These are phyloP conservation scores for Coleophora flavipennella DNA, from an alignment of 2,888 invertebrate genomes.

Conservation along the genomic window DNA sequence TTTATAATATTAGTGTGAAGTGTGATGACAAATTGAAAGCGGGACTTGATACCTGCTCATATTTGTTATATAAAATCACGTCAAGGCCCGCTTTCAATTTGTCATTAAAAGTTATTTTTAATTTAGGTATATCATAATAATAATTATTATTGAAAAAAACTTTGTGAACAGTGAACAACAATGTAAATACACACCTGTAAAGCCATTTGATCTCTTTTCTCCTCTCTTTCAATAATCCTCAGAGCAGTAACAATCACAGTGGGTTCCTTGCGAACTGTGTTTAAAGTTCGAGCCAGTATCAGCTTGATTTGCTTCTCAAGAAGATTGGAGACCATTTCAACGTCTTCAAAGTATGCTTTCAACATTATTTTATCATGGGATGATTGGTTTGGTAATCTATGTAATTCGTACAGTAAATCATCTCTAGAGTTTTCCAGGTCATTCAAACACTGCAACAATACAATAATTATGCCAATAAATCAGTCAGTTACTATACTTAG, in stretches of 20 bases:
- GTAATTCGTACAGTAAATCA: conserved; percentile 94
- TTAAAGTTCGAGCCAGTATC: conserved; percentile 90
- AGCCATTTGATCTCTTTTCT: conserved; percentile 93
- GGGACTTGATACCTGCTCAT: no score
- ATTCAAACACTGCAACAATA: conserved; percentile 80
- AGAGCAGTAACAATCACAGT: conserved; percentile 96
- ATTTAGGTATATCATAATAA: no score
- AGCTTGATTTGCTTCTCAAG: conserved; percentile 94
- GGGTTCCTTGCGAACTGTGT: conserved; percentile 95
- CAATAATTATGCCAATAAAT: neutral
- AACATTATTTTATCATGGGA: conserved; percentile 92
- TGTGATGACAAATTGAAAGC: no score
- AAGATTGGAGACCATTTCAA: conserved; percentile 89
- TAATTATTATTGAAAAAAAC: no score
- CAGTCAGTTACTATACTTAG: no score
- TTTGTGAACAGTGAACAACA: neutral
- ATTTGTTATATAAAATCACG: no score
- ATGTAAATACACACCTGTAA: conserved; percentile 60
- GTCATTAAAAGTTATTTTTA: no score
- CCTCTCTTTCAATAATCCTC: conserved; percentile 96
- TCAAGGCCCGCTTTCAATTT: no score
- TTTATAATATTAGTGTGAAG: no score
- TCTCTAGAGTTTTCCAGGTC: conserved; percentile 98
- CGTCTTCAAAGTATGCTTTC: conserved; percentile 96
- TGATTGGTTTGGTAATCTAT: conserved; percentile 92